Conservation (phyloP, 2,888 invertebrate genomes). For the Xestia c-nigrum region DNA sequence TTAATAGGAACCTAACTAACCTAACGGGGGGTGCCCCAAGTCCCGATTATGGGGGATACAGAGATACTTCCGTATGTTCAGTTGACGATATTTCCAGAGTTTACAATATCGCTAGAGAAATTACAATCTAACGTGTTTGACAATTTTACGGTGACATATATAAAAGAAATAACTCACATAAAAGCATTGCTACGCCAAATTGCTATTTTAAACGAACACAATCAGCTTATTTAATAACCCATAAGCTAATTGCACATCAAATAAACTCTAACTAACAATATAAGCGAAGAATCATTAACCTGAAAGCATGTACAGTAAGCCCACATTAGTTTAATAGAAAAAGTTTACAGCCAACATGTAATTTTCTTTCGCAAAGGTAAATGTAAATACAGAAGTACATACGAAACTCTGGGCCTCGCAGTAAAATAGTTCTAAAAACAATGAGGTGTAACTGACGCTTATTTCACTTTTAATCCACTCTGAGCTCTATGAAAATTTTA, state of each 20-base stretch:
- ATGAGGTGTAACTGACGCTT: constrained; percentile 64
- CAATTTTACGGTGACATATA: too few relatives aligned
- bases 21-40: too few relatives aligned
- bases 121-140: too few relatives aligned
- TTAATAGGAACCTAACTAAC: too few relatives aligned
- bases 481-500: constrained; percentile 60
- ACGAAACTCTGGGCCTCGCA: constrained; percentile 39
- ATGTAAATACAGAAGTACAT: constrained; percentile 53
- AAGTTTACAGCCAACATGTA: constrained; percentile 54
- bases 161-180: background rate
- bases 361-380: constrained; percentile 47
- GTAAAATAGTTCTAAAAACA: constrained; percentile 62
- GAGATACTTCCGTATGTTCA: too few relatives aligned
- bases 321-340: constrained; percentile 54
- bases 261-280: constrained; percentile 33
- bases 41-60: too few relatives aligned
- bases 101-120: too few relatives aligned
- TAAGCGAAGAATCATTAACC: constrained; percentile 36
- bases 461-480: constrained; percentile 70
- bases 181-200: background rate
- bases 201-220: constrained; percentile 8
- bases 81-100: too few relatives aligned
- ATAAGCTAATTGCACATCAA: constrained; percentile 28
- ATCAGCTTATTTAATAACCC: constrained; percentile 41
- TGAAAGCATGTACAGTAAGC: constrained; percentile 43